Evolutionary conservation across 2,113 vertebrate species (phyloP), one percentile per base, ranked within the genome.

Genomic region (Castor canadensis): DNA sequence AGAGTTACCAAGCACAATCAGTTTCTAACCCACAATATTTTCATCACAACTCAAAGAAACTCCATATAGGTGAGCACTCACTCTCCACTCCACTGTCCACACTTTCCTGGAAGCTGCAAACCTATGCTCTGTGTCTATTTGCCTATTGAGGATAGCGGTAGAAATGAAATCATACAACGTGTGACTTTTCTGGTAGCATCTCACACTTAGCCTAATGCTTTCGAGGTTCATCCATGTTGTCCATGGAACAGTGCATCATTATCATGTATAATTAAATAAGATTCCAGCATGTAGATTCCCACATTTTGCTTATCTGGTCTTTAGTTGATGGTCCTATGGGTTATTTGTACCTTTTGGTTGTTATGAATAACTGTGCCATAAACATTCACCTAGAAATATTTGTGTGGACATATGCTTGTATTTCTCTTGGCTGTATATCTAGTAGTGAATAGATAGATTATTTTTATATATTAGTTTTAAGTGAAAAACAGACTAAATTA

Each of bases 401-500:
- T 85, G 3, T 93, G 22, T 54, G 40, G 7, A 10, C 2, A 64
- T 54, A 43, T 76, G 40, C 49, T 87, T 75, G 56, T 24, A 69
- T 13, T 89, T 84, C 38, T 84, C 66, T 88, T 62, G 5, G 24
- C 9, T 89, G 22, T 87, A 90, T 15, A 85, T 26, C 64, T 43
- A 15, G 10, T 30, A 38, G 17, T 66, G 20, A 62, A 64, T 80
- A 85, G 45, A 72, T 54, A 10, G 0, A 49, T 96, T 72, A 12
- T 93, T 97, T 60, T 73, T 56, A 40, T 96, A 67, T 26, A 91
- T 19, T 73, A 92, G 10, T 86, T 95, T 88, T 52, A 96, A 91
- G 35, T 83, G 79, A 96, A 96, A 97, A 97, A 89, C 19, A 97
- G 64, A 76, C 47, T 38, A 89, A 96, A 54, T 90, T 96, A 82